Percentiles rank a stretch among this genome's conserved stretches.
Evolutionary conservation across 2,113 vertebrate genomes (phyloP).

Genomic region (Saguinus midas): DNA sequence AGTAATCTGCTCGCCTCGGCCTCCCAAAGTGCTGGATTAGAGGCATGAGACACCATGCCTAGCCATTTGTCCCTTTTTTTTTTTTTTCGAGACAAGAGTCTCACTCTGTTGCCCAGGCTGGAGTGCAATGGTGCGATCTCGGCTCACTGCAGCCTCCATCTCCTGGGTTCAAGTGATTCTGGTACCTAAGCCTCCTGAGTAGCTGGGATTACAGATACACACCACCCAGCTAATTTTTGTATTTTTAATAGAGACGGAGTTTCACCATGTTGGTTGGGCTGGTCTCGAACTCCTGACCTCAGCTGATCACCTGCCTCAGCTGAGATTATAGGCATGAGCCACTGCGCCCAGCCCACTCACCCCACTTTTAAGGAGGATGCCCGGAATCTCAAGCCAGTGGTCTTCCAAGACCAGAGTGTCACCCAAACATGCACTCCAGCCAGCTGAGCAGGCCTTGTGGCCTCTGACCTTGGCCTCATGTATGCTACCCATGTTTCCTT

Average conservation of each 20-base stretch:
- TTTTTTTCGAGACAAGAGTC: background rate
- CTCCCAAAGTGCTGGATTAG: no score
- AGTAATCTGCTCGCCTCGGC: no score
- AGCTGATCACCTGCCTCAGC: background rate
- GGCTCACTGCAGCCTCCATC: background rate
- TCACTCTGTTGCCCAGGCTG: background rate
- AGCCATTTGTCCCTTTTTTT: background rate
- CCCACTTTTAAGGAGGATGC: background rate
- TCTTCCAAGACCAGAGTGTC: fast-evolving
- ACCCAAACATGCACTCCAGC: no score
- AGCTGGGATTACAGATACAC: background rate
- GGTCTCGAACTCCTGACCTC: background rate
- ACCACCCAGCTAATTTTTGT: background rate
- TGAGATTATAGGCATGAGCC: background rate
- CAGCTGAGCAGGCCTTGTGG: background rate
- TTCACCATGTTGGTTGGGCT: background rate
- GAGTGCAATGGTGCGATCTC: background rate
- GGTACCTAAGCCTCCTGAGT: background rate
- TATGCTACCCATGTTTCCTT: conserved; percentile 20
- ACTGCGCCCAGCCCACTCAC: fast-evolving
- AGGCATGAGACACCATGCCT: no score
- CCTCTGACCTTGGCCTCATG: background rate
- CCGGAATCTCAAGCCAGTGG: background rate
- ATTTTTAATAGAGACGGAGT: background rate
- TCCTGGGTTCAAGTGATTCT: background rate